Evolutionary conservation across 2,888 invertebrate genomes (phyloP).

Genomic region (Cyclophora albipunctata): DNA sequence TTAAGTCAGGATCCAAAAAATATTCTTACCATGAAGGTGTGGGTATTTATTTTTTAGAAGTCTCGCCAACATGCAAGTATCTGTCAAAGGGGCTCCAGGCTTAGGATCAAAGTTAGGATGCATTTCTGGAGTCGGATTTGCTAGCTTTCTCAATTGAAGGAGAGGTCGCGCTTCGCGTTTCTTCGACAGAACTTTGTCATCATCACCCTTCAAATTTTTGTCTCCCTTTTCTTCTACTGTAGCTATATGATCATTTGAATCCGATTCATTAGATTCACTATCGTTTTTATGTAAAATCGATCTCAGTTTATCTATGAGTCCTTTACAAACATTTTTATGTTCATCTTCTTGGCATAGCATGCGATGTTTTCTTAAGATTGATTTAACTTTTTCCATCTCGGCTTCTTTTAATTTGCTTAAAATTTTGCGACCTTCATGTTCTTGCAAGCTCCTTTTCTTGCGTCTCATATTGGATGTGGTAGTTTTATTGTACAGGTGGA

Average conservation of each 20-base stretch:
- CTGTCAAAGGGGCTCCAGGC: constrained; percentile 23
- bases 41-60: constrained; percentile 44
- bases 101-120: constrained; percentile 7
- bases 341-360: constrained; percentile 41
- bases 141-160: constrained; percentile 2
- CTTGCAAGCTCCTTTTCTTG: constrained; percentile 34
- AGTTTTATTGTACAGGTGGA: constrained; percentile 39
- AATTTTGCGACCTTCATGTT: constrained; percentile 1
- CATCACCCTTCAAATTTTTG: constrained; percentile 1
- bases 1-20: too few relatives aligned
- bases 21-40: constrained; percentile 34
- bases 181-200: constrained; percentile 17
- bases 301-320: constrained; percentile 44
- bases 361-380: constrained; percentile 48
- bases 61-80: constrained; percentile 45
- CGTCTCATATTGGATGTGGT: constrained; percentile 17
- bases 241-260: constrained; percentile 5
- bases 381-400: constrained; percentile 39
- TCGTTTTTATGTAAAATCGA: constrained; percentile 16
- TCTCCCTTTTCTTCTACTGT: constrained; percentile 4
- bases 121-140: constrained; percentile 16
- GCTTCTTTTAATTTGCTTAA: constrained; percentile 32
- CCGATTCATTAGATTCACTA: constrained; percentile 2
- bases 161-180: constrained; percentile 35
- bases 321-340: constrained; percentile 44